Conservation (phyloP, 2,888 invertebrate genomes). For the Ethmia dodecea region DNA sequence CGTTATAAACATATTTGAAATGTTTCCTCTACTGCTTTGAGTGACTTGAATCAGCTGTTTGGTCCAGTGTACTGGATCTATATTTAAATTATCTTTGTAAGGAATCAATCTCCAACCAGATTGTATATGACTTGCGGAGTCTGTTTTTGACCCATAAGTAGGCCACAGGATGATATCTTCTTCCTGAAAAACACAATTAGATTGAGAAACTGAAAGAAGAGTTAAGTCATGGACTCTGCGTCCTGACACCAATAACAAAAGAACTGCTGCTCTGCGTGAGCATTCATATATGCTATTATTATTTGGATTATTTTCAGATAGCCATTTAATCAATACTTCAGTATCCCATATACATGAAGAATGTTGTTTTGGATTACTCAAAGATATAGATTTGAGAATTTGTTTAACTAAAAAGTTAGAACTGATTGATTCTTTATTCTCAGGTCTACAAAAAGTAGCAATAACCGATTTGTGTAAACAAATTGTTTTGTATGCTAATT, state of each 20-base stretch:
- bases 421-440: not conserved
- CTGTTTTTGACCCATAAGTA: conserved; percentile 5
- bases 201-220: not conserved
- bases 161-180: conserved; percentile 1
- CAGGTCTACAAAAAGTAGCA: conserved; percentile 1
- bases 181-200: not conserved
- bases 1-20: not conserved
- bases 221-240: conserved; percentile 3
- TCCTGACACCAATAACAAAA: conserved; percentile 2
- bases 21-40: not conserved
- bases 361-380: not conserved
- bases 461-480: conserved; percentile 8
- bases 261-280: not conserved
- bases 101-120: not conserved
- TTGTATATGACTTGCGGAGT: not conserved
- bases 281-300: not conserved
- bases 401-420: too few relatives aligned
- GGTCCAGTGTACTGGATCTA: not conserved
- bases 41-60: not conserved
- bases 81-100: not conserved
- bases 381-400: conserved; percentile 7
- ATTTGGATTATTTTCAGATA: too few relatives aligned
- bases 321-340: conserved; percentile 11
- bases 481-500: conserved; percentile 12
- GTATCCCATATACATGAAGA: conserved; percentile 9